Conservation (phyloP, 2,113 vertebrate species). For the Heterotilapia buettikoferi region DNA sequence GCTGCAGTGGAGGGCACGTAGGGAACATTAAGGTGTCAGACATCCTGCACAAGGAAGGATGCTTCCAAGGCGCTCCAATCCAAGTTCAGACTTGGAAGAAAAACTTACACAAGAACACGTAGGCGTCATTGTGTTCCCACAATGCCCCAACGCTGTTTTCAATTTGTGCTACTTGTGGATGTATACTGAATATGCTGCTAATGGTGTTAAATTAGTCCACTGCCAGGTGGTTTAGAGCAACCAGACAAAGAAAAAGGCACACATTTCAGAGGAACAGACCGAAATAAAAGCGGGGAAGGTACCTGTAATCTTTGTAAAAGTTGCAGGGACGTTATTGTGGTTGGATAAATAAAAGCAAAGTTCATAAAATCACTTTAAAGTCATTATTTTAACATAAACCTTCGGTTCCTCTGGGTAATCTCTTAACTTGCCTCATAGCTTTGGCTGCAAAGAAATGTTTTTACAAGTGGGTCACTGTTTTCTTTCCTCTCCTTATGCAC, state of each 20-base stretch:
- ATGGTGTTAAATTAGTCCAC: background rate
- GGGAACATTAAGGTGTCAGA: slow-evolving; percentile 12
- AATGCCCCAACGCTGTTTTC: background rate
- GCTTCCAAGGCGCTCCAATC: background rate
- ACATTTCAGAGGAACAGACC: background rate
- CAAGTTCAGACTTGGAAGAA: background rate
- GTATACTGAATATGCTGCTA: background rate
- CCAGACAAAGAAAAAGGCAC: background rate
- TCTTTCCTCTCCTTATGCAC: background rate
- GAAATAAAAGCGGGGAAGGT: background rate
- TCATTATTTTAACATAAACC: background rate
- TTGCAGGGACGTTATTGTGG: background rate
- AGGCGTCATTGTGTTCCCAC: background rate
- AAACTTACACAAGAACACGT: background rate
- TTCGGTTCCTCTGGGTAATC: background rate
- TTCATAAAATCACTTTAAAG: background rate
- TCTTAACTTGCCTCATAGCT: background rate
- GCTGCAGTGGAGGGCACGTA: background rate
- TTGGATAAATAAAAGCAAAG: background rate
- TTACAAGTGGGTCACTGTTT: background rate
- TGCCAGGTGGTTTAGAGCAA: background rate
- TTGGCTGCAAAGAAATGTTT: background rate
- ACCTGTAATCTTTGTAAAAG: background rate
- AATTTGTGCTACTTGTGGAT: background rate
- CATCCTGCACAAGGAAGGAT: background rate